These are phyloP conservation scores for Thumatha senex DNA, from an alignment of 2,888 invertebrate species.

Conservation along the genomic window DNA sequence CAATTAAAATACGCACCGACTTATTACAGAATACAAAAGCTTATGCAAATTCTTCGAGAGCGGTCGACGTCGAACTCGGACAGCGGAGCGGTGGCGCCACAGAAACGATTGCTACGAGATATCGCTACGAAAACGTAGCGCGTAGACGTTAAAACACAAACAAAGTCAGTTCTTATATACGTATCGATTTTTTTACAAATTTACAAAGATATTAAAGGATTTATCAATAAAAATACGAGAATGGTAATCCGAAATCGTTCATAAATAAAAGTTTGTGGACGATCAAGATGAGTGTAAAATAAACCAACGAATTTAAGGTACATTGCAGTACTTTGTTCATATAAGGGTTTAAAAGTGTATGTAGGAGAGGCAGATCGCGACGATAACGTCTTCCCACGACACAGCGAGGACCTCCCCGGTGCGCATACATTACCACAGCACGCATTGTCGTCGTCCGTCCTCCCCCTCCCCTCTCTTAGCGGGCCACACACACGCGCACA, in stretches of 20 bases:
- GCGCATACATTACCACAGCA: conserved; percentile 76
- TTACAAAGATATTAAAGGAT: neutral
- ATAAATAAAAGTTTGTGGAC: conserved; percentile 3
- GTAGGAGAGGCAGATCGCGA: conserved; percentile 41
- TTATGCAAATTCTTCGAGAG: conserved; percentile 60
- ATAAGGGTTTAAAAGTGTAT: conserved; percentile 33
- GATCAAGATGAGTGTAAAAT: conserved; percentile 17
- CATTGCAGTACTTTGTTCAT: conserved; percentile 18
- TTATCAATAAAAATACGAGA: neutral
- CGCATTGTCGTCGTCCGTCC: conserved; percentile 57
- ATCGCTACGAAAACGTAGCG: conserved; percentile 50
- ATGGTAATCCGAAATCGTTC: neutral
- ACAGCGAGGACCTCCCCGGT: conserved; percentile 70
- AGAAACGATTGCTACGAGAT: conserved; percentile 46
- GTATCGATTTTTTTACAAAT: too few species aligned
- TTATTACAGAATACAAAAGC: conserved; percentile 68
- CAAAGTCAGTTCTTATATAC: neutral
- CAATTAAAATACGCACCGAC: conserved; percentile 77
- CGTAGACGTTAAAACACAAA: conserved; percentile 29
- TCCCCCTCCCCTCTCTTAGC: conserved; percentile 22
- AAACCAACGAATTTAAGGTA: conserved; percentile 9
- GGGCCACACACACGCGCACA: conserved; percentile 41
- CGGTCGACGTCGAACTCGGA: conserved; percentile 16
- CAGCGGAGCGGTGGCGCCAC: conserved; percentile 40
- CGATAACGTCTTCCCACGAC: conserved; percentile 70